A percentile compares a stretch with the other conserved stretches of the same genome.
These are phyloP conservation scores for Carduelis carduelis DNA, from an alignment of 2,797 vertebrate species.

Conservation along the genomic window DNA sequence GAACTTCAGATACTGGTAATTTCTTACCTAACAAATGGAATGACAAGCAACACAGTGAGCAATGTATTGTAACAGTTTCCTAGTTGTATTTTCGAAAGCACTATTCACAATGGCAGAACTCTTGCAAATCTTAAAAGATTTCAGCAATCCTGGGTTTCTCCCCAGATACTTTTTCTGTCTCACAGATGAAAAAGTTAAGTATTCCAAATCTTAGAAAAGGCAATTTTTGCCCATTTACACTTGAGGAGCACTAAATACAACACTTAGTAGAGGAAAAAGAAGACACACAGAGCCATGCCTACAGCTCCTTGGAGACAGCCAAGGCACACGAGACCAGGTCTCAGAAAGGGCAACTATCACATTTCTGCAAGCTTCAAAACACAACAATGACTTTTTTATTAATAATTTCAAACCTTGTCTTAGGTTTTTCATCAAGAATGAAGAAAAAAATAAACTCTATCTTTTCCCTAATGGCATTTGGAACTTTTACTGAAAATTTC, in stretches of 20 bases:
- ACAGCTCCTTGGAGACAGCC: constrained; percentile 16
- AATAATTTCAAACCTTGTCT: neutral
- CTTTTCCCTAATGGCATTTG: neutral
- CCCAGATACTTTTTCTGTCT: neutral
- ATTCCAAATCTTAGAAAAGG: neutral
- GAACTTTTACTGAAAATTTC: neutral
- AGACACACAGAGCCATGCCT: neutral
- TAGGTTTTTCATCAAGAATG: neutral
- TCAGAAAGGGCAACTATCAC: constrained; percentile 9
- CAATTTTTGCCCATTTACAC: neutral
- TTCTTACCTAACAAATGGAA: neutral
- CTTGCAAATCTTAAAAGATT: neutral
- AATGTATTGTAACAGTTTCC: neutral
- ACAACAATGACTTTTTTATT: neutral
- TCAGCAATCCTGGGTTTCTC: neutral
- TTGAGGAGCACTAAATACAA: constrained; percentile 1
- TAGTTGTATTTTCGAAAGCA: neutral
- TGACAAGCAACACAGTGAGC: neutral
- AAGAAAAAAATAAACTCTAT: neutral
- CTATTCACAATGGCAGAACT: neutral
- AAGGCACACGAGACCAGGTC: neutral
- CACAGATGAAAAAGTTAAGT: neutral
- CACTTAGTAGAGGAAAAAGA: neutral
- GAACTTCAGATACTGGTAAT: neutral
- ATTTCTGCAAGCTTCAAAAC: neutral